A percentile compares a stretch with the other conserved stretches of the same genome.
Evolutionary conservation across 2,888 invertebrate genomes (phyloP).

Genomic region (Drosophila borealis): DNA sequence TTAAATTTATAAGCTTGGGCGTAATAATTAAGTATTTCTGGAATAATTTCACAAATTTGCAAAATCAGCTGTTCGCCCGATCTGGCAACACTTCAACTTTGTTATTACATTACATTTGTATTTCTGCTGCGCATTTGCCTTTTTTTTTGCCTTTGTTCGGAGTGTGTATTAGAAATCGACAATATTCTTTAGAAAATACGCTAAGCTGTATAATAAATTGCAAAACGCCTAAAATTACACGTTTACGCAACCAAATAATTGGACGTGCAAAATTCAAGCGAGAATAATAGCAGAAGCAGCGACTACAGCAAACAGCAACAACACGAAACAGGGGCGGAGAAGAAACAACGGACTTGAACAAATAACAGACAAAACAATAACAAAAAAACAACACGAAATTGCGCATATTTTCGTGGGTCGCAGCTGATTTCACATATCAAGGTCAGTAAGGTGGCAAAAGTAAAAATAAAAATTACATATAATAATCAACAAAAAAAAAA

Average conservation of each 20-base stretch:
- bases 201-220: constrained; percentile 44
- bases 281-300: constrained; percentile 24
- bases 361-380: constrained; percentile 64
- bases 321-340: constrained; percentile 26
- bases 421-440: constrained; percentile 80
- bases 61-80: constrained; percentile 59
- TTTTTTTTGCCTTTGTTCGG: constrained; percentile 72
- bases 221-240: constrained; percentile 45
- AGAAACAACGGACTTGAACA: constrained; percentile 61
- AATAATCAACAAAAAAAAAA: constrained; percentile 3
- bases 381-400: constrained; percentile 63
- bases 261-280: constrained; percentile 20
- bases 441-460: constrained; percentile 73
- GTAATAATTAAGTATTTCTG: neutral
- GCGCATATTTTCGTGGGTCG: constrained; percentile 74
- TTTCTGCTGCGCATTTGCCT: constrained; percentile 79
- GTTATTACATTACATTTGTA: constrained; percentile 79
- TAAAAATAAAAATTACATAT: constrained; percentile 21
- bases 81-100: constrained; percentile 63
- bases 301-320: constrained; percentile 22
- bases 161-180: constrained; percentile 66
- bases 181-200: constrained; percentile 54
- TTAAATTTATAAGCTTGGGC: neutral
- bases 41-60: constrained; percentile 15
- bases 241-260: constrained; percentile 54